These are phyloP conservation scores for Pteria penguin DNA, from an alignment of 2,888 invertebrate species.

Conservation along the genomic window DNA sequence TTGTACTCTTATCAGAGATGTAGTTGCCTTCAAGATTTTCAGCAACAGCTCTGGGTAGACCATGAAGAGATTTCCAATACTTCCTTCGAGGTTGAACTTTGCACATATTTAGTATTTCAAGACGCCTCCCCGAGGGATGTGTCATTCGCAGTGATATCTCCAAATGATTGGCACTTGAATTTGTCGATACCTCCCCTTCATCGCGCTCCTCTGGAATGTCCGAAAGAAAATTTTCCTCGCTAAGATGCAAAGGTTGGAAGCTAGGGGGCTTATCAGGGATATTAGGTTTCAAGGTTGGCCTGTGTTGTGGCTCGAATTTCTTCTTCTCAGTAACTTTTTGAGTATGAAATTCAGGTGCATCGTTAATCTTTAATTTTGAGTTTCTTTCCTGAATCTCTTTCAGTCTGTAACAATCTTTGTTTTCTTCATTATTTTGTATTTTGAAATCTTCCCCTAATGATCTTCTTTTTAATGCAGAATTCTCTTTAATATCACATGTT, in stretches of 20 bases:
- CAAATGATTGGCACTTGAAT: conserved; percentile 28
- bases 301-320: not conserved
- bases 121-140: not conserved
- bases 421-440: not conserved
- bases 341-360: not conserved
- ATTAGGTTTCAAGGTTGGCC: not conserved
- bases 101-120: conserved; percentile 30
- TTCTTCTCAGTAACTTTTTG: not conserved
- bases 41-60: conserved; percentile 47
- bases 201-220: conserved; percentile 71
- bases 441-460: conserved; percentile 39
- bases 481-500: not conserved
- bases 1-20: conserved; percentile 46
- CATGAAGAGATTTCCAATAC: conserved; percentile 53
- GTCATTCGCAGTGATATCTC: conserved; percentile 18
- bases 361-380: not conserved
- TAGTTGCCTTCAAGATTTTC: conserved; percentile 43
- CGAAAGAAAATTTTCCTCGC: conserved; percentile 68
- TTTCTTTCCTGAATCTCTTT: not conserved
- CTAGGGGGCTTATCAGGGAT: conserved; percentile 27
- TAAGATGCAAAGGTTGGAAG: conserved; percentile 57
- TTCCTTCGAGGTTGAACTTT: conserved; percentile 39
- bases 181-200: conserved; percentile 57
- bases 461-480: conserved; percentile 24
- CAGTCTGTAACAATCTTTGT: not conserved